Evolutionary conservation across 2,888 invertebrate species (phyloP).

Genomic region (Artemia sinica): DNA sequence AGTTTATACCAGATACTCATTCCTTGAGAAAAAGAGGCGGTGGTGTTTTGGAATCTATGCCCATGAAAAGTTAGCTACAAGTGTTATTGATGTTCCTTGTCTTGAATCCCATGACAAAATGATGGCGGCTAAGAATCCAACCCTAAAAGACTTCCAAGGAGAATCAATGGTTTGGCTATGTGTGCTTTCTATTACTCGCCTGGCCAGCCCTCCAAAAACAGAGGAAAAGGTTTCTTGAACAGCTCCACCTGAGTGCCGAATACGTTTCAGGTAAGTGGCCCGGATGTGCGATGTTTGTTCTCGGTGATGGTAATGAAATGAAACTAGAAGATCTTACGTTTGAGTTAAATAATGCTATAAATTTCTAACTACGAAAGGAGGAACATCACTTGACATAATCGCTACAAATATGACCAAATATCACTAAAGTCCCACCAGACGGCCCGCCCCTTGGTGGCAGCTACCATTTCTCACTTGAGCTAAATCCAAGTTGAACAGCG

Average conservation of each 20-base stretch:
- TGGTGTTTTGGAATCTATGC: too few relatives aligned
- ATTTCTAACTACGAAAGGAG: background rate
- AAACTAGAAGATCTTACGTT: background rate
- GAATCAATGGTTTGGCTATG: background rate
- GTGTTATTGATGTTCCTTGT: too few relatives aligned
- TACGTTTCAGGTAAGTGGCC: background rate
- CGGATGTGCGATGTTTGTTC: background rate
- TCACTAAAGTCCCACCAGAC: background rate
- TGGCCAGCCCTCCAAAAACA: background rate
- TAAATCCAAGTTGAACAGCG: background rate
- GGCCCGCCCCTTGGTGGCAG: background rate
- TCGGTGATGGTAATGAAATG: background rate
- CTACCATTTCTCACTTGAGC: background rate
- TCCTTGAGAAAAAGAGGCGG: too few relatives aligned
- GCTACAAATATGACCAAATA: background rate
- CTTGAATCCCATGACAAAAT: too few relatives aligned
- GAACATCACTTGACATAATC: background rate
- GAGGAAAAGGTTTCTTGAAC: background rate
- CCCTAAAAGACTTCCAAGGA: background rate
- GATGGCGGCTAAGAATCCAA: too few relatives aligned
- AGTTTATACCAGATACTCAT: too few relatives aligned
- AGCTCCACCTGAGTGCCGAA: background rate
- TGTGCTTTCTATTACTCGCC: conserved; percentile 9
- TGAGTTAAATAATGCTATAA: background rate
- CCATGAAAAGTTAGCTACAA: too few relatives aligned